These are phyloP conservation scores for Chlamydotis undulata DNA, from an alignment of 2,113 vertebrate genomes.

Conservation along the genomic window DNA sequence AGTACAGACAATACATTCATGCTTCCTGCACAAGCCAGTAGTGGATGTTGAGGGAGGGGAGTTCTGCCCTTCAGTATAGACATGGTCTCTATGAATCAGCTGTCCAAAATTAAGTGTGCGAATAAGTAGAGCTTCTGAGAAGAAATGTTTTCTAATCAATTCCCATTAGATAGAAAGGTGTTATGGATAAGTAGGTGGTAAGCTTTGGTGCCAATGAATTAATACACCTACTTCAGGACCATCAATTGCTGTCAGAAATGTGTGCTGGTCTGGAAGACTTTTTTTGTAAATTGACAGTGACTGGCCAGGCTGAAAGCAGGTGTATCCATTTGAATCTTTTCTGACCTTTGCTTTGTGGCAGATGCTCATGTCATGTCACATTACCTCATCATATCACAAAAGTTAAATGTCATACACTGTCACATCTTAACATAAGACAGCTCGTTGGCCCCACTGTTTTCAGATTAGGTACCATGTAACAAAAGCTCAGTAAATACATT, in stretches of 20 bases:
- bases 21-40: neutral
- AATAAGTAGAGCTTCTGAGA: neutral
- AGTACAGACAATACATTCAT: neutral
- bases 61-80: neutral
- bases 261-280: neutral
- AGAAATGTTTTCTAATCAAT: neutral
- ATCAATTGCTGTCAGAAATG: neutral
- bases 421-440: neutral
- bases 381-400: conserved; percentile 8
- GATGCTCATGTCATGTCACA: conserved; percentile 11
- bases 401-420: conserved; percentile 8
- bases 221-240: neutral
- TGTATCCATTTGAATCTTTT: neutral
- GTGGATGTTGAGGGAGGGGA: accelerated
- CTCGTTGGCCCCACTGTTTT: neutral
- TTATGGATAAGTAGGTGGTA: neutral
- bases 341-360: conserved; percentile 23
- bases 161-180: neutral
- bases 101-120: neutral
- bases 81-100: neutral
- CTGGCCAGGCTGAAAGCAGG: conserved; percentile 16
- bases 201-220: conserved; percentile 5
- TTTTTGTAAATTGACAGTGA: conserved; percentile 10
- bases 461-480: neutral
- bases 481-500: neutral